Base-by-base conservation (phyloP, 2,797 vertebrate species). In the Leptodactylus fallax region DNA sequence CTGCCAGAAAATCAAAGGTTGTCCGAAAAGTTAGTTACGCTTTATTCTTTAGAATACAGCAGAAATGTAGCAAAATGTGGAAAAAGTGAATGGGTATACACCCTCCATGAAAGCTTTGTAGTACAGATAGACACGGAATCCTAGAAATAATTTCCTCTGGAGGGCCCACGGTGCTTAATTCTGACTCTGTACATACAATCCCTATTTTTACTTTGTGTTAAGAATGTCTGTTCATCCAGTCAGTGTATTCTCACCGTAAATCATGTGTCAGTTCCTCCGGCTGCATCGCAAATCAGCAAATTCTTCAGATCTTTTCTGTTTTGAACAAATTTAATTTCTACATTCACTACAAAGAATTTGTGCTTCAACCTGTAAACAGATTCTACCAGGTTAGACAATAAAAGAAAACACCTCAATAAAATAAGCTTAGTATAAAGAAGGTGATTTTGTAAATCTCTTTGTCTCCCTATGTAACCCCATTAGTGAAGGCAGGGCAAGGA, bases 211-310 rank as follows among this genome's bases (percentile, higher is more conserved):
- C 63, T 63, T 19, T 45, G 13, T 45, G 67, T 47, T 21, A 21
- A 74, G 71, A 74, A 74, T 49, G 71, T 19, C 1, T 49, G 71
- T 49, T 74, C 71, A 49, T 74, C 71, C 71, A 74, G 76, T 78
- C 49, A 23, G 21, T 51, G 72, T n/a, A 77, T 53, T 51, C 76
- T 78, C 49, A 55, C n/a, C 14, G 76, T 78, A 78, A 78, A 78
- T 78, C 76, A 78, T 78, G 49, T 55, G 51, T 78, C 76, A 55
- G 3, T 55, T 21, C 16, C 49, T 55, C n/a, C 49, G 25, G 51
- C 23, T 25, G 14, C 76, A 53, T 14, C 14, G 51, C n/a, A 78
- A 76, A n/a, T 76, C 72, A 76, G 47, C 45, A 76, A 53, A 78
- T 78, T 55, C 76, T 55, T 55, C 8, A 55, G n/a, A 78, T 78